Evolutionary conservation across 2,888 invertebrate genomes (phyloP).

Genomic region (Archips crataeganus): DNA sequence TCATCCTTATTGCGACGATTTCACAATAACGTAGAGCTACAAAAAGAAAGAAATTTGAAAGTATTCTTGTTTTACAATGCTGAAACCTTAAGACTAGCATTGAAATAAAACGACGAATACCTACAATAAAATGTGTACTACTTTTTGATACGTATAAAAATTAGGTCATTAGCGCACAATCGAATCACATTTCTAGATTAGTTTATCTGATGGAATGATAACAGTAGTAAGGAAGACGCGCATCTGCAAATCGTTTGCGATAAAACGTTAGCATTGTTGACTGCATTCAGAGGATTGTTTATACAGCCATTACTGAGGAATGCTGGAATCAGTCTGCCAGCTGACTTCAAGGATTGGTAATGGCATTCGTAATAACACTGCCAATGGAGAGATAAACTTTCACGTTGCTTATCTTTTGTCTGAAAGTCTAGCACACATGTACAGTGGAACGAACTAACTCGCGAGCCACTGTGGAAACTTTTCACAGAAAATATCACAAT

Average conservation of each 20-base stretch:
- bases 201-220: slow-evolving; percentile 2
- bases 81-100: background rate
- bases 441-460: no score
- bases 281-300: slow-evolving; percentile 18
- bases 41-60: no score
- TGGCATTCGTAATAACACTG: background rate
- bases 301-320: slow-evolving; percentile 6
- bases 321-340: background rate
- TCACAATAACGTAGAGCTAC: no score
- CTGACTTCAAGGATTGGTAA: background rate
- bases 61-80: no score
- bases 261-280: slow-evolving; percentile 20
- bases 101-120: background rate
- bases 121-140: background rate
- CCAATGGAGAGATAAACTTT: slow-evolving; percentile 10
- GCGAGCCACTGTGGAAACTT: no score
- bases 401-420: background rate
- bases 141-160: background rate
- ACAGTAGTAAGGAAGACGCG: background rate
- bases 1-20: no score
- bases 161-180: slow-evolving; percentile 3
- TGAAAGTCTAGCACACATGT: background rate
- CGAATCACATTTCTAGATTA: background rate
- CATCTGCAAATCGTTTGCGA: slow-evolving; percentile 8
- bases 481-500: no score